Evolutionary conservation across 2,888 invertebrate species (phyloP).

Genomic region (Gastrophysa polygoni): DNA sequence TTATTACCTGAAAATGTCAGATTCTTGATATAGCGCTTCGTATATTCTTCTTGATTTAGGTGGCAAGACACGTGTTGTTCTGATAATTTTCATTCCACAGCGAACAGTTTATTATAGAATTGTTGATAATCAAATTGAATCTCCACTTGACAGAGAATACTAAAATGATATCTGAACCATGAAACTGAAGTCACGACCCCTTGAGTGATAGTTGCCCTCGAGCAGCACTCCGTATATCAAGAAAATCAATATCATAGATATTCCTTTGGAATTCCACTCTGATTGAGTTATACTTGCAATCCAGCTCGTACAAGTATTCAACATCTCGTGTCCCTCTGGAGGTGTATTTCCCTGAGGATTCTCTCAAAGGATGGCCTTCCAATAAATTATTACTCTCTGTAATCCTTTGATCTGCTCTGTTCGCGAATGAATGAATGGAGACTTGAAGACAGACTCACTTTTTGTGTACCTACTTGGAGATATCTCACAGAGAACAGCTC

Average conservation of each 20-base stretch:
- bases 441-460: slow-evolving; percentile 2
- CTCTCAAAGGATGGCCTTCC: background rate
- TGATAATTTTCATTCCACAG: too few relatives aligned
- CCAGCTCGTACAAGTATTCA: background rate
- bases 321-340: background rate
- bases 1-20: too few relatives aligned
- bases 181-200: too few relatives aligned
- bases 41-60: too few relatives aligned
- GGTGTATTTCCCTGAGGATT: background rate
- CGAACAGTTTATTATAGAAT: too few relatives aligned
- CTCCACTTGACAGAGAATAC: too few relatives aligned
- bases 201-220: too few relatives aligned
- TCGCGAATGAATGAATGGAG: slow-evolving; percentile 4
- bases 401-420: slow-evolving; percentile 13
- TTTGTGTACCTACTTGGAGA: background rate
- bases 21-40: too few relatives aligned
- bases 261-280: background rate
- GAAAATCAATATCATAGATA: background rate
- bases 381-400: slow-evolving; percentile 11
- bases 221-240: too few relatives aligned
- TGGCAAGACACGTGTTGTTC: too few relatives aligned
- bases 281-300: background rate
- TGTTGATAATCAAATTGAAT: too few relatives aligned
- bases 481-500: background rate
- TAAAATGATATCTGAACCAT: too few relatives aligned